A percentile compares a stretch with the other conserved stretches of the same genome.
These are phyloP conservation scores for Tetragonula clypearis DNA, from an alignment of 1,140 invertebrate species.

Conservation along the genomic window DNA sequence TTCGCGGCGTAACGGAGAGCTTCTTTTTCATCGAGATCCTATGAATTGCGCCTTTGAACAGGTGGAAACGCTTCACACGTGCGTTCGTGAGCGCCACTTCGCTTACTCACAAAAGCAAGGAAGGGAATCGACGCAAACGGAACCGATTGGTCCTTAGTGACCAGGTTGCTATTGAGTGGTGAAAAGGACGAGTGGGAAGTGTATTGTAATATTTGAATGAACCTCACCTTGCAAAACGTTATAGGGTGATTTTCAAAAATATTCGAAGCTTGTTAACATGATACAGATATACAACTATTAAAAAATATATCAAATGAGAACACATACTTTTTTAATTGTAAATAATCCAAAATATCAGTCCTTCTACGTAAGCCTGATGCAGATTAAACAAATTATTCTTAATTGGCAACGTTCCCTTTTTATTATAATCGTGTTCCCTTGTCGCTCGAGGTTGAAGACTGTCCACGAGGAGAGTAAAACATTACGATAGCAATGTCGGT, in stretches of 20 bases:
- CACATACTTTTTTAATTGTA: constrained; percentile 28
- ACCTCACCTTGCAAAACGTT: constrained; percentile 7
- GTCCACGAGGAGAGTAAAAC: constrained; percentile 29
- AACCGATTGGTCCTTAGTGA: neutral
- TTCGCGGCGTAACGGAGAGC: neutral
- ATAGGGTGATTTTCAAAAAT: constrained; percentile 32
- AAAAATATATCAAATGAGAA: constrained; percentile 36
- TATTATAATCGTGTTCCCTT: neutral
- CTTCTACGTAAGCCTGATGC: too few relatives aligned
- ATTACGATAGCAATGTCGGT: constrained; percentile 43
- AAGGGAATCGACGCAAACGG: neutral
- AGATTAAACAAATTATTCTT: neutral
- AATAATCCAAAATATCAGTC: too few relatives aligned
- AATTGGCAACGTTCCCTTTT: neutral
- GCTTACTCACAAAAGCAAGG: neutral
- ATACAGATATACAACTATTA: constrained; percentile 1
- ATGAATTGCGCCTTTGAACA: neutral
- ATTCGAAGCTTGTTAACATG: constrained; percentile 50
- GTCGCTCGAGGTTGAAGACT: constrained; percentile 50
- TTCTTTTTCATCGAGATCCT: neutral
- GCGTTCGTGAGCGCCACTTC: neutral
- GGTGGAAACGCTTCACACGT: constrained; percentile 9
- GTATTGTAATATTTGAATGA: constrained; percentile 51
- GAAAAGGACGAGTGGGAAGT: constrained; percentile 53
- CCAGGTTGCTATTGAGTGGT: constrained; percentile 8